A percentile compares a stretch with the other conserved stretches of the same genome.
Evolutionary conservation across 2,113 vertebrate genomes (phyloP).

Genomic region (Zootoca vivipara): DNA sequence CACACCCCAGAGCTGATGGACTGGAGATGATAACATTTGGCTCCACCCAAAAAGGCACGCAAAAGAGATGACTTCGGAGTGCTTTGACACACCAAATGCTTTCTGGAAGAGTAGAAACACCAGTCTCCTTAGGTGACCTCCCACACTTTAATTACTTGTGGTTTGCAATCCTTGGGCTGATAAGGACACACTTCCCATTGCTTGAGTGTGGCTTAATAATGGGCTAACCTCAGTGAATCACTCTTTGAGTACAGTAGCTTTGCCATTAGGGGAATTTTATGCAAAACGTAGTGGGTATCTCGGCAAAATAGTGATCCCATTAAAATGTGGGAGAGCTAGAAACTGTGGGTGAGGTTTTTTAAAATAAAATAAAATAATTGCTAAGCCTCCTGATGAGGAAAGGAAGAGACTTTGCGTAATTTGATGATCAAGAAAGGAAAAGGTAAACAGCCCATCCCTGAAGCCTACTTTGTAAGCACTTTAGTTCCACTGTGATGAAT

Average conservation of each 20-base stretch:
- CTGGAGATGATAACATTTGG: slow-evolving; percentile 23
- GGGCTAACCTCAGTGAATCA: slow-evolving; percentile 31
- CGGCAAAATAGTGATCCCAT: slow-evolving; percentile 30
- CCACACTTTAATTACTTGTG: slow-evolving; percentile 24
- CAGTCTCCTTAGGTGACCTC: slow-evolving; percentile 36
- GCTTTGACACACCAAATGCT: slow-evolving; percentile 37
- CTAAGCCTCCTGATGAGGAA: slow-evolving; percentile 56
- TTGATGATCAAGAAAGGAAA: slow-evolving; percentile 29
- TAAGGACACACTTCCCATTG: background rate
- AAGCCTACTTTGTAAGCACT: slow-evolving; percentile 56
- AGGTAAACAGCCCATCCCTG: background rate
- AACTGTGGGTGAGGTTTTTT: slow-evolving; percentile 27
- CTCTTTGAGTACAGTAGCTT: background rate
- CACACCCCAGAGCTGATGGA: slow-evolving; percentile 37
- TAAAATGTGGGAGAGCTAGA: background rate
- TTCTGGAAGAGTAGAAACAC: slow-evolving; percentile 11
- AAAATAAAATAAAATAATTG: background rate
- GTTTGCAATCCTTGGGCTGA: background rate
- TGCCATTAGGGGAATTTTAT: background rate
- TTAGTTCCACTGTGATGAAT: slow-evolving; percentile 57
- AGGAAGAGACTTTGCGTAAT: slow-evolving; percentile 50
- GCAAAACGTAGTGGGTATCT: background rate
- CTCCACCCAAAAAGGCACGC: slow-evolving; percentile 51
- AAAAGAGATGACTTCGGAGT: slow-evolving; percentile 14
- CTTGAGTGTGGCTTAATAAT: slow-evolving; percentile 27